These are phyloP conservation scores for Argyresthia albistria DNA, from an alignment of 2,888 invertebrate species.

Conservation along the genomic window DNA sequence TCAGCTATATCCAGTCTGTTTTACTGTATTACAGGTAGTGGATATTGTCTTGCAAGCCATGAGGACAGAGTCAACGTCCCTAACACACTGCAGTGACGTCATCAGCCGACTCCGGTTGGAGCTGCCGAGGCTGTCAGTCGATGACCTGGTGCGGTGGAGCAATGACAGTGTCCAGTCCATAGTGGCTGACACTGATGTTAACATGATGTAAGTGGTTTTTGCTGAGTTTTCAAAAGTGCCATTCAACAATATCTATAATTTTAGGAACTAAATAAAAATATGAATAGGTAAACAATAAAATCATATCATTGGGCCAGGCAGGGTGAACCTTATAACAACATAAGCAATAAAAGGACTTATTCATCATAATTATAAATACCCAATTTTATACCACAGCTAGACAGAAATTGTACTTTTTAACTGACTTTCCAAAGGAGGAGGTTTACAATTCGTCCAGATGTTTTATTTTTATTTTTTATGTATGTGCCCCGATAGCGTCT, in stretches of 20 bases:
- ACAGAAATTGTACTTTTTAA: no score
- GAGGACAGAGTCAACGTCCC: conserved; percentile 42
- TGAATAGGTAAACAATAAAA: no score
- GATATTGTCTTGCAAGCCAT: conserved; percentile 39
- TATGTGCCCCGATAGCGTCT: no score
- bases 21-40: conserved; percentile 24
- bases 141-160: conserved; percentile 41
- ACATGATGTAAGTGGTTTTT: conserved; percentile 47
- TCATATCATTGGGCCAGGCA: no score
- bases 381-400: no score
- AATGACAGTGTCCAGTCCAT: conserved; percentile 55
- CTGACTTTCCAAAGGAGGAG: no score
- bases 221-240: not conserved
- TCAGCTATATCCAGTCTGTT: not conserved
- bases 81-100: conserved; percentile 49
- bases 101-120: conserved; percentile 46
- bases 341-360: no score
- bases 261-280: no score
- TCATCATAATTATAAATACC: no score
- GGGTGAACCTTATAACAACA: no score
- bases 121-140: conserved; percentile 30
- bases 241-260: not conserved
- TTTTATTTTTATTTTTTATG: no score
- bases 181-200: conserved; percentile 51
- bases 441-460: no score